phyloP scores from a whole-genome alignment of 2,797 vertebrate species.

The Hybognathus amarus region DNA sequence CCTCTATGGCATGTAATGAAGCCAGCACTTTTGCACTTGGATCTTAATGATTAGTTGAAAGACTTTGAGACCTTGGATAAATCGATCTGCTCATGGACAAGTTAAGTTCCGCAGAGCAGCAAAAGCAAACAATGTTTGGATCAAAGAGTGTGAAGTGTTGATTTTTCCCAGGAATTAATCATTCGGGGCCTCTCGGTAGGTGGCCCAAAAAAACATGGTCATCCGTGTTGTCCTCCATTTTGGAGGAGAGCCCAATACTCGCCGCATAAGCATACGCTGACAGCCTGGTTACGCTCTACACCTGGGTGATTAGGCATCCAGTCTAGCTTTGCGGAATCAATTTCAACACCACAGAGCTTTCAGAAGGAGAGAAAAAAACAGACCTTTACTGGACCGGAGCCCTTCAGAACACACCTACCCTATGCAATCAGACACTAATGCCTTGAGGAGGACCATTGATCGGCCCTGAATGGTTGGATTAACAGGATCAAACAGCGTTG shows the following conservation, averaged over 20 bases:
- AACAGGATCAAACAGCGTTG: conserved; percentile 54
- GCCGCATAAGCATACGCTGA: conserved; percentile 21
- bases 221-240: not conserved
- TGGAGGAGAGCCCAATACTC: conserved; percentile 12
- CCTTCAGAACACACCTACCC: conserved; percentile 46
- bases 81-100: conserved; percentile 27
- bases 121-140: conserved; percentile 40
- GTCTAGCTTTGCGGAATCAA: conserved; percentile 55
- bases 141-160: conserved; percentile 41
- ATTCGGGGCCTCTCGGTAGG: not conserved
- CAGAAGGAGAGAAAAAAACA: conserved; percentile 17
- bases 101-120: conserved; percentile 28
- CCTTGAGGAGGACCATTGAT: conserved; percentile 56
- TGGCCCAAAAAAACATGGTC: conserved; percentile 13
- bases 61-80: conserved; percentile 26
- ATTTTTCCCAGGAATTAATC: conserved; percentile 40
- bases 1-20: not conserved
- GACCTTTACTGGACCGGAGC: conserved; percentile 45
- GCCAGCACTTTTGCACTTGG: conserved; percentile 29
- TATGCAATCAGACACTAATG: conserved; percentile 42
- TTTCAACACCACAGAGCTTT: conserved; percentile 46
- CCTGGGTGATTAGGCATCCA: conserved; percentile 56
- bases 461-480: conserved; percentile 56
- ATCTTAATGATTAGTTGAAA: conserved; percentile 46
- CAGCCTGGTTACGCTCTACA: conserved; percentile 49